Conservation (phyloP, 1,140 invertebrate species). For the Hypsibius dujardini region DNA sequence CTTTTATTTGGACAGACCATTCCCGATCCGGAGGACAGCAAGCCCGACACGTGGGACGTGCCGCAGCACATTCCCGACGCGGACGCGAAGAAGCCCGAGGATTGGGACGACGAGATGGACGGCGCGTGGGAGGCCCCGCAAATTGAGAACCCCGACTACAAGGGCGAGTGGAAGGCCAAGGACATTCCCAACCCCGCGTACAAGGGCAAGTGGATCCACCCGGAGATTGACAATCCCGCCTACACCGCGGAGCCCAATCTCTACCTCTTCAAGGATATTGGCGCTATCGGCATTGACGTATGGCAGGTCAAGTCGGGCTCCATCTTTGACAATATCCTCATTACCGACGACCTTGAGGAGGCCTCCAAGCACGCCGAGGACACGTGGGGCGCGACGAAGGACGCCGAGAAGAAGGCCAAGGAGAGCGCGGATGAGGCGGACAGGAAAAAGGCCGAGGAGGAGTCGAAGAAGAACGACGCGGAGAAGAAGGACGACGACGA, state of each 20-base stretch:
- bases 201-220: constrained; percentile 89
- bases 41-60: constrained; percentile 54
- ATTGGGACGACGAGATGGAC: constrained; percentile 99
- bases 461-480: constrained; percentile 37
- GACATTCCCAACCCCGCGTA: constrained; percentile 95
- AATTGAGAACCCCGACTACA: constrained; percentile 53
- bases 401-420: constrained; percentile 86
- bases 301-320: constrained; percentile 97
- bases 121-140: constrained; percentile 85
- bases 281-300: constrained; percentile 80
- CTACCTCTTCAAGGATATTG: constrained; percentile 73
- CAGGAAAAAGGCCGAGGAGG: constrained; percentile 40
- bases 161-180: constrained; percentile 67
- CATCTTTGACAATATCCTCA: constrained; percentile 91
- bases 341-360: constrained; percentile 68
- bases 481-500: constrained; percentile 42
- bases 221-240: constrained; percentile 96
- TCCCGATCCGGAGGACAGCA: not conserved
- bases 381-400: constrained; percentile 38
- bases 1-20: constrained; percentile 24
- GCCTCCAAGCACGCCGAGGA: constrained; percentile 50
- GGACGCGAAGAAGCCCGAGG: constrained; percentile 89
- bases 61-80: constrained; percentile 95
- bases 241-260: constrained; percentile 54
- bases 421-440: constrained; percentile 71